Evolutionary conservation across 2,797 vertebrate species (phyloP), one percentile per base, ranked within the genome.

Genomic region (Syncerus caffer): DNA sequence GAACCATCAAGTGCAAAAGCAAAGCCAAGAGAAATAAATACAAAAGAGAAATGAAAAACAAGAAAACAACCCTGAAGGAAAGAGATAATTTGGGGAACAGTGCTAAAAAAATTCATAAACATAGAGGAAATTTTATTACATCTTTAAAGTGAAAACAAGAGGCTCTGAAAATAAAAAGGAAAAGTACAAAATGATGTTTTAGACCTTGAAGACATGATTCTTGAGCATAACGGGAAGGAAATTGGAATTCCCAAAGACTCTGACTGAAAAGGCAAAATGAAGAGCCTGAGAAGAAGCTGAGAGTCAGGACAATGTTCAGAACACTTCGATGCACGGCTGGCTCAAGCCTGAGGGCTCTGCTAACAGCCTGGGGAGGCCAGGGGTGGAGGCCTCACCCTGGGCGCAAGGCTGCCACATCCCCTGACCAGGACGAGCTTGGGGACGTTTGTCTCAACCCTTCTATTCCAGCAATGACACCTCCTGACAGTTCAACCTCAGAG

Each of bases 141-240:
- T 60, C 38, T 57, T 57, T 86, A 57, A 84, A 96, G 93, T 95
- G 34, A 95, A 96, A 96, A 97, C 51, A 96, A 95, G 86, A 88
- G 76, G 53, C 89, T 94, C 42, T 89, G 53, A 79, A 93, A 96
- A 85, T 57, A 84, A 84, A 58, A 5, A 90, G 14, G 45, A 92
- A 90, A 93, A 89, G 62, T 67, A 93, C 51, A 93, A 83, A 95
- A 45, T 76, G 53, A 47, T 89, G 31, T 38, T 45, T 89, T 42
- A 71, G 78, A 38, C 7, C 80, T 89, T 90, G 83, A 95, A 78
- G 95, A 62, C 83, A 90, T 47, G 76, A 91, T 85, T 87, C 74
- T 47, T 88, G 45, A 51, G 8, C n/a, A 57, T 55, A 71, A 82
- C 6, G 42, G 14, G 55, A 88, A 80, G 55, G 6, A 89, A 91